Conservation (phyloP, 2,113 vertebrate genomes). For the Tragelaphus imberbis region DNA sequence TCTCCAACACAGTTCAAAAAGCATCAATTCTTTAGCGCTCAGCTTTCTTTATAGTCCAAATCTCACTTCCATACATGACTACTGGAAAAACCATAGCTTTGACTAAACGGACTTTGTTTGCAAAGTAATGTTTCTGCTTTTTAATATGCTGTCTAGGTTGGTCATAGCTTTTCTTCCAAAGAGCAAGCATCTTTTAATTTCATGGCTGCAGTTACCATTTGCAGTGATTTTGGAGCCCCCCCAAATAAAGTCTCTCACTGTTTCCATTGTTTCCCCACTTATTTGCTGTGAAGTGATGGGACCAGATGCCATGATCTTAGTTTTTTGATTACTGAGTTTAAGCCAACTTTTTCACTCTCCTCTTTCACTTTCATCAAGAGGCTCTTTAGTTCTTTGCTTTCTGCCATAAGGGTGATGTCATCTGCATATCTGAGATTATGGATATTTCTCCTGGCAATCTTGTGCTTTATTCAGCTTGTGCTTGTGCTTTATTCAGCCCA, state of each 20-base stretch:
- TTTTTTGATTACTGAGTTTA: neutral
- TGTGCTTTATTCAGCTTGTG: neutral
- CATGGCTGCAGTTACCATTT: neutral
- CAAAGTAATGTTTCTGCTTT: neutral
- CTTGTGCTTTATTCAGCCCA: neutral
- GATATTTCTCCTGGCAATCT: neutral
- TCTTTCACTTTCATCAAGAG: neutral
- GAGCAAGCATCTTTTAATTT: neutral
- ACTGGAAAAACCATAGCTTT: neutral
- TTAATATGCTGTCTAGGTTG: neutral
- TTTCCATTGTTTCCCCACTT: neutral
- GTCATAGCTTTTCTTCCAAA: neutral
- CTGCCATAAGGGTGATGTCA: neutral
- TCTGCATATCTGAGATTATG: neutral
- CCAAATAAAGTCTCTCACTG: neutral
- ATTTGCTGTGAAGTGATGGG: neutral
- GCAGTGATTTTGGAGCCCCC: neutral
- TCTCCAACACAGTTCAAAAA: neutral
- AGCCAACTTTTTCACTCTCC: neutral
- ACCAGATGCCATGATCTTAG: neutral
- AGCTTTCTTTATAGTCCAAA: neutral
- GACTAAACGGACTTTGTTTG: neutral
- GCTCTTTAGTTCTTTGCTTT: neutral
- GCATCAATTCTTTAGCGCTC: neutral
- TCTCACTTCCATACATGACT: neutral